Conservation (phyloP, 2,888 invertebrate species). For the Priapulus caudatus region DNA sequence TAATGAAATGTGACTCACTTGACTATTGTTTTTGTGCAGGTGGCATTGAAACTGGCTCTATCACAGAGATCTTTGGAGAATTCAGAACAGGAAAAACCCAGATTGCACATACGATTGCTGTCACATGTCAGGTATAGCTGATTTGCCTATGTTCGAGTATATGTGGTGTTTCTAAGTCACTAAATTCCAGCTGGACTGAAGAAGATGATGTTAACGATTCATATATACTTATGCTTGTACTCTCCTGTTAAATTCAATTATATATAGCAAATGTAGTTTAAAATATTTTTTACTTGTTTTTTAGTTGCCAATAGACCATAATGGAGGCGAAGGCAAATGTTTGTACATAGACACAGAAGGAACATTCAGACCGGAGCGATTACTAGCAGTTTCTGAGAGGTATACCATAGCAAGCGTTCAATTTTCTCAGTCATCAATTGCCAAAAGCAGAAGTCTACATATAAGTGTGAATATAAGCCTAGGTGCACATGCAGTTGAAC, state of each 20-base stretch:
- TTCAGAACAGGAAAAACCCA: constrained; percentile 97
- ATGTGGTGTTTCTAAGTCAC: background rate
- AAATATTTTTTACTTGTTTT: constrained; percentile 22
- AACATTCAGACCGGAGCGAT: constrained; percentile 87
- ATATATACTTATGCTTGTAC: constrained; percentile 5
- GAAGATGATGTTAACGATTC: background rate
- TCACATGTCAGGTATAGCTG: constrained; percentile 73
- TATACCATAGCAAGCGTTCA: no score
- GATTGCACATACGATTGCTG: constrained; percentile 87
- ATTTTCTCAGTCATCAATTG: no score
- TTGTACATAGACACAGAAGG: constrained; percentile 97
- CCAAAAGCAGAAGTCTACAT: no score
- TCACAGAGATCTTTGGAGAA: constrained; percentile 97
- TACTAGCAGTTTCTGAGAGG: constrained; percentile 79
- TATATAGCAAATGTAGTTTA: background rate
- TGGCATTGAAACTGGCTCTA: constrained; percentile 94
- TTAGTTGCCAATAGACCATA: constrained; percentile 77
- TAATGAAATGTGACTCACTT: no score
- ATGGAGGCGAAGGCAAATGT: constrained; percentile 98
- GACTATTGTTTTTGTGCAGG: constrained; percentile 38
- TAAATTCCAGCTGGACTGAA: background rate
- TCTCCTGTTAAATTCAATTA: background rate
- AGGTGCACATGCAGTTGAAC: no score
- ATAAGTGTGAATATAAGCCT: no score
- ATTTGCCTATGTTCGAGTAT: no score